Evolutionary conservation across 2,888 invertebrate genomes (phyloP).

Genomic region (Loripinus fragilis): DNA sequence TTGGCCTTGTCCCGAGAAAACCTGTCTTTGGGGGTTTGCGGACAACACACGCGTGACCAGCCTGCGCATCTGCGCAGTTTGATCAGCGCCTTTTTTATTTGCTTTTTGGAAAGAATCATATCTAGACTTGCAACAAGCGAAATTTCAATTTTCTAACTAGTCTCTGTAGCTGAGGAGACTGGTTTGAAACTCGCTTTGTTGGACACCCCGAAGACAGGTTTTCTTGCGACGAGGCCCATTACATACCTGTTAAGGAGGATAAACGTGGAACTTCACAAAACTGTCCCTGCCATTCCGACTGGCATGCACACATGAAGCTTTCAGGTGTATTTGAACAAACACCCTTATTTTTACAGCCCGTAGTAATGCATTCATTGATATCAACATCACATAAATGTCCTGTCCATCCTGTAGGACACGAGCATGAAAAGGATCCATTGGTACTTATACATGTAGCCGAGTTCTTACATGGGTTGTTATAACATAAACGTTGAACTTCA

Average conservation of each 20-base stretch:
- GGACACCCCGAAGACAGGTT: too few species aligned
- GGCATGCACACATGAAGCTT: slow-evolving; percentile 60
- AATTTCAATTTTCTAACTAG: too few species aligned
- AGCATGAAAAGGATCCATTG: slow-evolving; percentile 22
- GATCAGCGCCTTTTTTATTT: too few species aligned
- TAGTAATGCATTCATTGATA: slow-evolving; percentile 22
- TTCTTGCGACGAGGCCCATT: too few species aligned
- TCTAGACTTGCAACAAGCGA: too few species aligned
- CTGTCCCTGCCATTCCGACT: slow-evolving; percentile 61
- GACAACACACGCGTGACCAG: too few species aligned
- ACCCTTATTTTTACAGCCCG: slow-evolving; percentile 55
- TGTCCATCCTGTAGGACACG: background rate
- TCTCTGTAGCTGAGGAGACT: too few species aligned
- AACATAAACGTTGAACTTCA: slow-evolving; percentile 56
- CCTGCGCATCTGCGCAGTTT: too few species aligned
- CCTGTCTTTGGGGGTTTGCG: too few species aligned
- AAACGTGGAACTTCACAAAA: slow-evolving; percentile 55
- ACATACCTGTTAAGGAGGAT: background rate
- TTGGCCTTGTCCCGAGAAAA: too few species aligned
- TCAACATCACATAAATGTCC: background rate
- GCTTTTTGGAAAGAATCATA: too few species aligned
- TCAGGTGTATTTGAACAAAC: slow-evolving; percentile 59
- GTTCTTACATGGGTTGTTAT: slow-evolving; percentile 25
- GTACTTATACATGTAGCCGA: slow-evolving; percentile 40
- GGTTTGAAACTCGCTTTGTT: too few species aligned